These are phyloP conservation scores for Dryobotodes eremita DNA, from an alignment of 2,888 invertebrate species.

Conservation along the genomic window DNA sequence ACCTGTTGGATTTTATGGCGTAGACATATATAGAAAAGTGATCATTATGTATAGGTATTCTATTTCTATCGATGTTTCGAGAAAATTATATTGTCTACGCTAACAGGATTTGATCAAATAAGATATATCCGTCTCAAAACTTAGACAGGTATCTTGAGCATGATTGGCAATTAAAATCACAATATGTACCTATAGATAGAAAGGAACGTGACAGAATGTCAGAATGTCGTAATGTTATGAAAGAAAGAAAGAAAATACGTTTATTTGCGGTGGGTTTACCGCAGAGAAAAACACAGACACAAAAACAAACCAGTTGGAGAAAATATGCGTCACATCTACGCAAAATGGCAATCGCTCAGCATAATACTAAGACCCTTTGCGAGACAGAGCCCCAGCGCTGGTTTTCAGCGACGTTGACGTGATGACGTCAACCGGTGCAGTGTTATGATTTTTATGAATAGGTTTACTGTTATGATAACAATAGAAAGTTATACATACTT, in stretches of 20 bases:
- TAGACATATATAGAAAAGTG: not conserved
- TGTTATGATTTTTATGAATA: too few relatives aligned
- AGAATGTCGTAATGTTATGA: too few relatives aligned
- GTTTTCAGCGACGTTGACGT: too few relatives aligned
- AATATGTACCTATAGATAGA: not conserved
- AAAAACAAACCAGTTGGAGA: too few relatives aligned
- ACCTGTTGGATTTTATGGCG: conserved; percentile 40
- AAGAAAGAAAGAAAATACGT: too few relatives aligned
- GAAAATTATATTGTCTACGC: conserved; percentile 15
- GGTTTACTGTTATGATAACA: not conserved
- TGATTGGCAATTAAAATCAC: conserved; percentile 30
- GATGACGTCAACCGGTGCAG: too few relatives aligned
- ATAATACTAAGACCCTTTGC: too few relatives aligned
- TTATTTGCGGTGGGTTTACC: too few relatives aligned
- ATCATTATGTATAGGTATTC: conserved; percentile 21
- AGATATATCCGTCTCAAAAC: conserved; percentile 5
- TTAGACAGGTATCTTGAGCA: not conserved
- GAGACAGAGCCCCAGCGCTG: too few relatives aligned
- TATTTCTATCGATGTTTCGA: conserved; percentile 20
- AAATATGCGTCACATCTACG: too few relatives aligned
- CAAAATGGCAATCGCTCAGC: too few relatives aligned
- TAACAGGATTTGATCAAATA: conserved; percentile 5
- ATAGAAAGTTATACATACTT: not conserved
- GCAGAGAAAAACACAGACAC: too few relatives aligned
- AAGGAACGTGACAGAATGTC: conserved; percentile 3